Percentiles rank a stretch among this genome's conserved stretches.
Conservation (phyloP, 2,113 vertebrate genomes). For the Syrrhaptes paradoxus region DNA sequence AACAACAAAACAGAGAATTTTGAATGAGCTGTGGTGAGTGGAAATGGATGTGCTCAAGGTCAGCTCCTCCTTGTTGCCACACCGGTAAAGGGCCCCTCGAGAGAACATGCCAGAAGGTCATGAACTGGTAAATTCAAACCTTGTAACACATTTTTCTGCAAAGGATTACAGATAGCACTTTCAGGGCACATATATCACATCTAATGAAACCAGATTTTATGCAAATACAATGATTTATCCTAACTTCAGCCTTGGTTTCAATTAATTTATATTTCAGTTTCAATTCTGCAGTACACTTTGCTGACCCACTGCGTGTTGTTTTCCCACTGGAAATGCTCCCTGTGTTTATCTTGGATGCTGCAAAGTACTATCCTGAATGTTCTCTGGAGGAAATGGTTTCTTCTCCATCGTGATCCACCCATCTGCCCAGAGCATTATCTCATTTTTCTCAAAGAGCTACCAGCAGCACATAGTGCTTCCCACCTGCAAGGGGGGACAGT, state of each 20-base stretch:
- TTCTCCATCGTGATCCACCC: neutral
- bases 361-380: neutral
- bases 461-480: neutral
- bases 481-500: neutral
- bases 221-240: neutral
- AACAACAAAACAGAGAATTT: conserved; percentile 21
- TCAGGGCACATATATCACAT: neutral
- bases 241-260: neutral
- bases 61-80: neutral
- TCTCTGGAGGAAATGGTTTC: neutral
- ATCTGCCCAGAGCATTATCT: neutral
- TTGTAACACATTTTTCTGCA: neutral
- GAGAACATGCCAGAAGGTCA: neutral
- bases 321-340: neutral
- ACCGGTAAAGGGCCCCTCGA: neutral
- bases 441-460: neutral
- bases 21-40: neutral
- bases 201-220: neutral
- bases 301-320: neutral
- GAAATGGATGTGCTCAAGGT: neutral
- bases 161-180: neutral
- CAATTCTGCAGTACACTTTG: neutral
- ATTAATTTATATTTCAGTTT: neutral
- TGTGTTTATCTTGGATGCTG: neutral
- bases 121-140: neutral